phyloP scores from a whole-genome alignment of 2,113 vertebrate genomes.

The Nibea coibor region DNA sequence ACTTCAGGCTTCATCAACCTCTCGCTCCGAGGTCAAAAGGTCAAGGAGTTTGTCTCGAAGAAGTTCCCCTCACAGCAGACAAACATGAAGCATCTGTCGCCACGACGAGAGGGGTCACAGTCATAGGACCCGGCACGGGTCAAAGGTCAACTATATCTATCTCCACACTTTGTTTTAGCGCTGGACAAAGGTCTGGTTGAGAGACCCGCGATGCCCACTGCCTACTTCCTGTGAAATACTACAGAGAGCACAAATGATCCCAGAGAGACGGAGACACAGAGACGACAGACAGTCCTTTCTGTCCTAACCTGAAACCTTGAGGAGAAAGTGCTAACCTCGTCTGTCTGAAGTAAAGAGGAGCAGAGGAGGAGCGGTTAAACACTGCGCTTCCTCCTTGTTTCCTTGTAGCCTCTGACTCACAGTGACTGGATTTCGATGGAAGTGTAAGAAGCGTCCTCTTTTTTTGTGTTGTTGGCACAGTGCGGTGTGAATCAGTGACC shows the following conservation, averaged over 20 bases:
- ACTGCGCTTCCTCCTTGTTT: background rate
- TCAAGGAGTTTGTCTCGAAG: constrained; percentile 29
- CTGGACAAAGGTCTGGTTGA: too few species aligned
- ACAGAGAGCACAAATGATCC: too few species aligned
- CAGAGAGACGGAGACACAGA: background rate
- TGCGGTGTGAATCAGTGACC: too few species aligned
- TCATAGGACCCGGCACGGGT: constrained; percentile 2
- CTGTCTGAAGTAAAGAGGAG: constrained; percentile 8
- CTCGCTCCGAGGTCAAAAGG: constrained; percentile 22
- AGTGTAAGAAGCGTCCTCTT: background rate
- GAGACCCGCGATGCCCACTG: too few species aligned
- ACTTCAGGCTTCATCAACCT: constrained; percentile 20
- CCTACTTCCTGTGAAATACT: too few species aligned
- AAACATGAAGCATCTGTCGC: constrained; percentile 10
- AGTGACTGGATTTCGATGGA: background rate
- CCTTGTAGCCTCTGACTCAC: constrained; percentile 16
- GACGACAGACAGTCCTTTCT: background rate
- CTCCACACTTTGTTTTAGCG: too few species aligned
- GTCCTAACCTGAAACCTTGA: background rate
- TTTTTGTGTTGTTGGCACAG: too few species aligned
- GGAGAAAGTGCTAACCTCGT: constrained; percentile 22
- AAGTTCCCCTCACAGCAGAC: constrained; percentile 4
- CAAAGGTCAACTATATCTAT: constrained; percentile 25
- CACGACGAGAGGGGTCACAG: constrained; percentile 38
- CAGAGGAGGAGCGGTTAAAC: background rate